phyloP scores from a whole-genome alignment of 2,113 vertebrate genomes.

The Thalassarche chlororhynchos region DNA sequence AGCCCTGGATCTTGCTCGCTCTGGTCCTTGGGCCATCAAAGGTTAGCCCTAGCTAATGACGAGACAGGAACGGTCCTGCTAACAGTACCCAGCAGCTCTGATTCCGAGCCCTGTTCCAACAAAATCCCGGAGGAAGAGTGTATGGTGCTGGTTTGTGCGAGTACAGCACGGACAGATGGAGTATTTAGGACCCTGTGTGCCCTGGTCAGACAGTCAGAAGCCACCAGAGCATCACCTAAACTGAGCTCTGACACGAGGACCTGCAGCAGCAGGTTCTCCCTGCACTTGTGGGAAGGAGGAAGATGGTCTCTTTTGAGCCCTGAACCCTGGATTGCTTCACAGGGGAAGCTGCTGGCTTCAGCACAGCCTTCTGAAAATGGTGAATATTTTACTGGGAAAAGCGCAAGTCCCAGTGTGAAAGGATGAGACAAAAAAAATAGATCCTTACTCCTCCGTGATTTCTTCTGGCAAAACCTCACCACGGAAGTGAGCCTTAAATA shows the following conservation, averaged over 20 bases:
- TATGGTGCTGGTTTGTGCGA: fast-evolving
- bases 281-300: background rate
- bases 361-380: background rate
- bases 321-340: background rate
- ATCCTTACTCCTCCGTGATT: constrained; percentile 91
- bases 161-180: background rate
- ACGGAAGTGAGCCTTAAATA: constrained; percentile 94
- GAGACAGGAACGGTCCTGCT: background rate
- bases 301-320: fast-evolving
- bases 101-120: background rate
- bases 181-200: background rate
- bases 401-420: background rate
- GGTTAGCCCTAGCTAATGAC: too few species aligned
- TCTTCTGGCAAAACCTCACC: constrained; percentile 95
- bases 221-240: background rate
- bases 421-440: background rate
- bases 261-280: background rate
- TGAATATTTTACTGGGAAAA: background rate
- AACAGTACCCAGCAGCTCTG: background rate
- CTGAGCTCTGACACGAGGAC: background rate
- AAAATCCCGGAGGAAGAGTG: background rate
- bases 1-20: fast-evolving
- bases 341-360: background rate
- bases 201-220: background rate
- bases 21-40: background rate